Evolutionary conservation across 2,888 invertebrate genomes (phyloP).

Genomic region (Platerodrilus igneus): DNA sequence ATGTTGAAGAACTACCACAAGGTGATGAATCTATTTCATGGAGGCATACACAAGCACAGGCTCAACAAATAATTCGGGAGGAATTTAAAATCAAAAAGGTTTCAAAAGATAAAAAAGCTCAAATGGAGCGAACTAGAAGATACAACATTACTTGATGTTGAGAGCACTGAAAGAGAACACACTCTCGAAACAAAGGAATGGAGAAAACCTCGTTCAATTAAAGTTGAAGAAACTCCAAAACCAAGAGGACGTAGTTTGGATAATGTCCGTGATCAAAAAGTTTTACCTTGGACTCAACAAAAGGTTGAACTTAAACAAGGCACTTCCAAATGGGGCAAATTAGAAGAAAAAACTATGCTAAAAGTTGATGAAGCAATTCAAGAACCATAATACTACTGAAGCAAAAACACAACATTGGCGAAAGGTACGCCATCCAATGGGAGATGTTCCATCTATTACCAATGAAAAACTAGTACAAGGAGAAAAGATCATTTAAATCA

Average conservation of each 20-base stretch:
- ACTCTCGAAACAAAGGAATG: conserved; percentile 21
- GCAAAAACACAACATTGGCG: conserved; percentile 13
- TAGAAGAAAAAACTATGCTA: conserved; percentile 15
- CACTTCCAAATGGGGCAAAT: too few relatives aligned
- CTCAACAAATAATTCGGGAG: conserved; percentile 63
- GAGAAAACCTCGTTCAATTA: conserved; percentile 22
- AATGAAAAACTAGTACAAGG: too few relatives aligned
- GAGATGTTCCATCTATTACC: too few relatives aligned
- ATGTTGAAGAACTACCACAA: conserved; percentile 48
- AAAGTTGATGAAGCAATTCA: conserved; percentile 17
- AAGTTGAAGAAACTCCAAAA: conserved; percentile 2
- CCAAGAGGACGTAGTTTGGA: too few relatives aligned
- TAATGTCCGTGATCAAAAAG: too few relatives aligned
- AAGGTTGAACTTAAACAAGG: too few relatives aligned
- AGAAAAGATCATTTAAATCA: too few relatives aligned
- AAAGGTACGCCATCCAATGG: too few relatives aligned
- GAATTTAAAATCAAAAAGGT: conserved; percentile 54
- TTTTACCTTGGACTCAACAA: too few relatives aligned
- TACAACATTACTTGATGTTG: conserved; percentile 16
- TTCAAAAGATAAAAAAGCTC: conserved; percentile 29
- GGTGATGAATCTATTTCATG: conserved; percentile 56
- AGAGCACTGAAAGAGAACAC: conserved; percentile 22
- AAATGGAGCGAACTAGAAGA: conserved; percentile 22
- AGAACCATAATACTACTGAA: conserved; percentile 10
- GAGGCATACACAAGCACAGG: conserved; percentile 44